Percentiles rank a stretch among this genome's conserved stretches.
Evolutionary conservation across 53 echinoderm and acorn worm species (phyloP).

Genomic region (Arbacia lixula): DNA sequence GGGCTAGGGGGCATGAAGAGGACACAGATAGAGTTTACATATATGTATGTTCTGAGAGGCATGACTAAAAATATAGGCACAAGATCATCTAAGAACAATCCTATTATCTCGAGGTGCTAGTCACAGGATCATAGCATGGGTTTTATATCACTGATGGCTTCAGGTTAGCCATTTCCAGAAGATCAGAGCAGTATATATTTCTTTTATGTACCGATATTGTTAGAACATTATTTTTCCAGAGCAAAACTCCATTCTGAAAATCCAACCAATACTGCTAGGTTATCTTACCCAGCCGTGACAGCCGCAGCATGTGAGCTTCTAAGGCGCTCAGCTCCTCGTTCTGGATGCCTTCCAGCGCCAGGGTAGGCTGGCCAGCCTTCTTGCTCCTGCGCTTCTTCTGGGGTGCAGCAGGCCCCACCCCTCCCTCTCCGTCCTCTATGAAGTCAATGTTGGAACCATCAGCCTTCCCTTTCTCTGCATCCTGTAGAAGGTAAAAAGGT

Average conservation of each 20-base stretch:
- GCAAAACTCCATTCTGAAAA: too few relatives aligned
- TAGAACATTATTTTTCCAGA: too few relatives aligned
- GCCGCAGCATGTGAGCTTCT: slow-evolving; percentile 93
- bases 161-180: too few relatives aligned
- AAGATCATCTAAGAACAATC: too few relatives aligned
- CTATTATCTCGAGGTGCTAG: too few relatives aligned
- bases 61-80: too few relatives aligned
- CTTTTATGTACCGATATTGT: too few relatives aligned
- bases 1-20: slow-evolving; percentile 59
- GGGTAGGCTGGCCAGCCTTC: slow-evolving; percentile 64
- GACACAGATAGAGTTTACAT: background rate
- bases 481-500: slow-evolving; percentile 45
- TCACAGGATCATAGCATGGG: too few relatives aligned
- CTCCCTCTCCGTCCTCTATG: slow-evolving; percentile 77
- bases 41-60: background rate
- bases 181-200: too few relatives aligned
- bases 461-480: slow-evolving; percentile 72
- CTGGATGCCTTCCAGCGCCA: slow-evolving; percentile 83
- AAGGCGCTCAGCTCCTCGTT: slow-evolving; percentile 96
- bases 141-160: too few relatives aligned
- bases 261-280: too few relatives aligned
- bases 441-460: slow-evolving; percentile 73
- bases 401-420: slow-evolving; percentile 30
- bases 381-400: slow-evolving; percentile 68
- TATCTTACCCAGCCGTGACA: slow-evolving; percentile 77